phyloP scores from a whole-genome alignment of 2,797 vertebrate species.

The Triplophysa yarkandensis region DNA sequence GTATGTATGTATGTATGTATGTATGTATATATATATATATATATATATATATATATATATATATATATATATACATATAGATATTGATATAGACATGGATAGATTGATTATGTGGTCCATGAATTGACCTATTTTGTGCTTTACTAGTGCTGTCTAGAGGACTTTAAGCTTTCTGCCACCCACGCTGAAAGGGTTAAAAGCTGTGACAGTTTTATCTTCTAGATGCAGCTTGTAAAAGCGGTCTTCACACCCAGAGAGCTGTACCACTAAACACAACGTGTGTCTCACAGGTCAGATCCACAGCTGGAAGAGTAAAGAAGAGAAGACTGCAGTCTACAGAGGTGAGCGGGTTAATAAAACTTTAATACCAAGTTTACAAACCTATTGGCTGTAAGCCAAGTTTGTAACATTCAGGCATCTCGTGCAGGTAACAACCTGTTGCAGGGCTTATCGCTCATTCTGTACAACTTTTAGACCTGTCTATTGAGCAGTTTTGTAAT shows the following conservation, averaged over 20 bases:
- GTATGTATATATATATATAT: too few relatives aligned
- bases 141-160: not conserved
- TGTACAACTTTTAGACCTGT: not conserved
- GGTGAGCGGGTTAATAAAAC: constrained; percentile 30
- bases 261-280: not conserved
- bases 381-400: not conserved
- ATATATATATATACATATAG: too few relatives aligned
- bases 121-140: too few relatives aligned
- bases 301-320: not conserved
- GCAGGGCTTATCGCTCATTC: not conserved
- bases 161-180: not conserved
- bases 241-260: constrained; percentile 28
- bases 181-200: constrained; percentile 50
- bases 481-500: too few relatives aligned
- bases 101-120: too few relatives aligned
- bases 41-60: too few relatives aligned
- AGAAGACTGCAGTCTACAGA: constrained; percentile 1
- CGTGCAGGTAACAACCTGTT: constrained; percentile 44
- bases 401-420: not conserved
- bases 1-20: too few relatives aligned
- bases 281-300: not conserved
- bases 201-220: constrained; percentile 1
- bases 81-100: too few relatives aligned
- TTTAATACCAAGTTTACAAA: not conserved
- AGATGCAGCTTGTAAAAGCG: not conserved